These are phyloP conservation scores for Pseudolaguvia tuberculata DNA, from an alignment of 2,113 vertebrate genomes.

Conservation along the genomic window DNA sequence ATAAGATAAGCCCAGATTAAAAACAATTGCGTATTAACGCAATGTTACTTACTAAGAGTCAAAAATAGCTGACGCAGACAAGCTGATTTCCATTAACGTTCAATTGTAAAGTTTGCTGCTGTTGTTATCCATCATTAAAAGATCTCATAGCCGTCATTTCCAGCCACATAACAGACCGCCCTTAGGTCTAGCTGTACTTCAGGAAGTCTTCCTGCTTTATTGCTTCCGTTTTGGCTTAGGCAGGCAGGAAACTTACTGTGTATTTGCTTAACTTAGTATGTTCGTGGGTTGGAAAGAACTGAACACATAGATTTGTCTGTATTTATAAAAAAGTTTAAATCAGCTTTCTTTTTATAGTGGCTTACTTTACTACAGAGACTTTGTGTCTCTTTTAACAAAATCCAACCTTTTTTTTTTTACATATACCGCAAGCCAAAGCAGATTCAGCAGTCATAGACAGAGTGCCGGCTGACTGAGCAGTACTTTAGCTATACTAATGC, in stretches of 20 bases:
- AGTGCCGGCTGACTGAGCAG: constrained; percentile 16
- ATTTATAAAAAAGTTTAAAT: constrained; percentile 22
- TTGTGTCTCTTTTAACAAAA: neutral
- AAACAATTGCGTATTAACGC: constrained; percentile 1
- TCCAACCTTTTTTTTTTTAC: neutral
- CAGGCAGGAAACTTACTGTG: constrained; percentile 55
- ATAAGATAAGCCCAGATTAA: neutral
- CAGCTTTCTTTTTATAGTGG: constrained; percentile 1
- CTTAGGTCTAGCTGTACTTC: constrained; percentile 54
- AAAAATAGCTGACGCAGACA: neutral
- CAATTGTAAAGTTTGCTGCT: neutral
- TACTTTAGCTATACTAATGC: constrained; percentile 51
- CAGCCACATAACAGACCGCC: constrained; percentile 14
- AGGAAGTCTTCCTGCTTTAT: constrained; percentile 73
- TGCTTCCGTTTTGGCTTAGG: constrained; percentile 62
- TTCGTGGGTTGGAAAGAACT: neutral
- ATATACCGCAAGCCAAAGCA: neutral
- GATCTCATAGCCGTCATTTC: constrained; percentile 20
- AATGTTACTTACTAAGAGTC: neutral
- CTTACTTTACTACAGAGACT: neutral
- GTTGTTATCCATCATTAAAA: constrained; percentile 44
- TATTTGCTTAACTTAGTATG: constrained; percentile 27
- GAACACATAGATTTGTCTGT: constrained; percentile 9
- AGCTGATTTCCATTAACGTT: neutral
- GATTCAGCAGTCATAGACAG: constrained; percentile 26